These are phyloP conservation scores for Cryptops parisi DNA, from an alignment of 2,888 invertebrate species.

Conservation along the genomic window DNA sequence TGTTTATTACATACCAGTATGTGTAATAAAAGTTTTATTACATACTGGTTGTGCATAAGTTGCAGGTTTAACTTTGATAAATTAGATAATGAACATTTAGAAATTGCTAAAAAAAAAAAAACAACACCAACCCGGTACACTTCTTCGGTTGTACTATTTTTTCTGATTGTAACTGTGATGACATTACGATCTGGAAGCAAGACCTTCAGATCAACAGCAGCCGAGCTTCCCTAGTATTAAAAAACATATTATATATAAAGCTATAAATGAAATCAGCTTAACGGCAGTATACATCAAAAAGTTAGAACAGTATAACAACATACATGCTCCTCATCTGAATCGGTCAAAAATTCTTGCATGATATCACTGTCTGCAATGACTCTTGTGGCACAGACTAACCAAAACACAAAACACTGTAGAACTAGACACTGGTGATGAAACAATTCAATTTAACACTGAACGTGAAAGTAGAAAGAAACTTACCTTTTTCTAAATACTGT, in stretches of 20 bases:
- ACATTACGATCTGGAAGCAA: slow-evolving; percentile 83
- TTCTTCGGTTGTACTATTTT: slow-evolving; percentile 76
- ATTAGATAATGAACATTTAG: no score
- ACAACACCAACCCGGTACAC: slow-evolving; percentile 47
- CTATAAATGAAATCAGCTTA: no score
- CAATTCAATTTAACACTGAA: no score
- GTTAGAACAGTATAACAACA: neutral
- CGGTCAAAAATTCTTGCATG: slow-evolving; percentile 93
- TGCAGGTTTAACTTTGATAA: neutral
- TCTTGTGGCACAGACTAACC: slow-evolving; percentile 76
- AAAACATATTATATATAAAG: slow-evolving; percentile 2
- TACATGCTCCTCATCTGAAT: slow-evolving; percentile 45
- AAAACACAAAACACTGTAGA: no score
- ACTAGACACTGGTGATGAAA: no score
- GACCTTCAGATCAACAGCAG: slow-evolving; percentile 48
- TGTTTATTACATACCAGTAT: no score
- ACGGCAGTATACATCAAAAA: neutral
- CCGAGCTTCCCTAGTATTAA: slow-evolving; percentile 30
- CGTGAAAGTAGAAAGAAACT: no score
- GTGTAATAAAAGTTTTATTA: neutral
- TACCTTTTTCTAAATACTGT: slow-evolving; percentile 83
- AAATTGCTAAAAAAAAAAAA: neutral
- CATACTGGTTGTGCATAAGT: neutral
- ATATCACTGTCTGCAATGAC: slow-evolving; percentile 96
- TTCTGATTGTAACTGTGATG: slow-evolving; percentile 71